These are phyloP conservation scores for Metallyticus violacea DNA, from an alignment of 2,888 invertebrate species.

Conservation along the genomic window DNA sequence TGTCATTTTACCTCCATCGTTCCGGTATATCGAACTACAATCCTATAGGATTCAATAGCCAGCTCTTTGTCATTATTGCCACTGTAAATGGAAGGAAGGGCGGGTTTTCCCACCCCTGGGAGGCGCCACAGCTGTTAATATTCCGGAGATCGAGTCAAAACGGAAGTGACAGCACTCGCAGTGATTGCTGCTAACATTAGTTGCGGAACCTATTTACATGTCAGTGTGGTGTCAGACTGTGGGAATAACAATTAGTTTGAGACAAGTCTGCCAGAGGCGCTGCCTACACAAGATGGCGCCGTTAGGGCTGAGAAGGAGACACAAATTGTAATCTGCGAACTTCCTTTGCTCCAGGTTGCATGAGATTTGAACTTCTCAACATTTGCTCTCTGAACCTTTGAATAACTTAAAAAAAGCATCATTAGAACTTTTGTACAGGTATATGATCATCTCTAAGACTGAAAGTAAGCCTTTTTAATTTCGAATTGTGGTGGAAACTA, in stretches of 20 bases:
- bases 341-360: background rate
- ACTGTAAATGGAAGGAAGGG: too few species aligned
- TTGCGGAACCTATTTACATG: background rate
- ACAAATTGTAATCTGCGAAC: background rate
- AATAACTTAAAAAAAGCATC: too few species aligned
- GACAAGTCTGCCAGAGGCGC: background rate
- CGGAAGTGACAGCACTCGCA: background rate
- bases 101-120: background rate
- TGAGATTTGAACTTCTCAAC: too few species aligned
- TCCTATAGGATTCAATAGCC: too few species aligned
- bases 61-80: background rate
- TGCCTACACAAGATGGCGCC: background rate
- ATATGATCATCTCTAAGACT: too few species aligned
- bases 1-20: background rate
- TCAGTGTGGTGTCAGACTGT: background rate
- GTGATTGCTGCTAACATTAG: background rate
- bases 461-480: too few species aligned
- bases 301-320: background rate
- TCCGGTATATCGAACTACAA: background rate
- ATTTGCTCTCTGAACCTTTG: too few species aligned
- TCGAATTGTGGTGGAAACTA: too few species aligned
- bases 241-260: slow-evolving; percentile 4
- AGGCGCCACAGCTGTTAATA: background rate
- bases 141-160: background rate
- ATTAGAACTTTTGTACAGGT: too few species aligned